phyloP scores from a whole-genome alignment of 2,888 invertebrate genomes.

The Nebria salina region DNA sequence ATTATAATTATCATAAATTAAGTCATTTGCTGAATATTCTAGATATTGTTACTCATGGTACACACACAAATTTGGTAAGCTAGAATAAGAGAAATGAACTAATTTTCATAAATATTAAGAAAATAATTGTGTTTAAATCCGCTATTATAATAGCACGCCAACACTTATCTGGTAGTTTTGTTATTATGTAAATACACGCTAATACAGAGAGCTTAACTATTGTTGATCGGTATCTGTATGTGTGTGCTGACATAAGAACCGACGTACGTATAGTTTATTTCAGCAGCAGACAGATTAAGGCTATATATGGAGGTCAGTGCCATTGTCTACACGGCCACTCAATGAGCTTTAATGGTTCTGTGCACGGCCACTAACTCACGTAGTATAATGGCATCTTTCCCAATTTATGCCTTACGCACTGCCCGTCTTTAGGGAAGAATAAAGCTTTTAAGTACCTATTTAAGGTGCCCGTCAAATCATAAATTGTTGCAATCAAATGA shows the following conservation, averaged over 20 bases:
- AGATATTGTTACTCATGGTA: background rate
- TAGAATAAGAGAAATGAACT: no score
- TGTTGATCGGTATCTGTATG: background rate
- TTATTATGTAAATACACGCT: slow-evolving; percentile 33
- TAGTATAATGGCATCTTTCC: slow-evolving; percentile 37
- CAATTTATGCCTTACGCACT: slow-evolving; percentile 44
- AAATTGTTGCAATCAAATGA: slow-evolving; percentile 4
- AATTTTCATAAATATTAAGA: background rate
- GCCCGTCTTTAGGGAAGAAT: slow-evolving; percentile 33
- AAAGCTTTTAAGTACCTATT: slow-evolving; percentile 31
- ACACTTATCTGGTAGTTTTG: slow-evolving; percentile 29
- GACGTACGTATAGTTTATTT: slow-evolving; percentile 17
- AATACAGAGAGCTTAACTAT: slow-evolving; percentile 19
- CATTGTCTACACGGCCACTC: slow-evolving; percentile 45
- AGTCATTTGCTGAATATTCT: background rate
- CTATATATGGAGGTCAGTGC: slow-evolving; percentile 47
- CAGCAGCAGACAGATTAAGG: slow-evolving; percentile 45
- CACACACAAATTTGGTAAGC: no score
- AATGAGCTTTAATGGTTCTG: slow-evolving; percentile 39
- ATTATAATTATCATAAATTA: background rate
- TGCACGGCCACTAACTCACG: slow-evolving; percentile 41
- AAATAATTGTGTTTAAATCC: slow-evolving; percentile 19
- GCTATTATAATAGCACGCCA: background rate
- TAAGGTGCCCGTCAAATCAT: slow-evolving; percentile 33
- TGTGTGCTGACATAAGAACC: slow-evolving; percentile 38